These are phyloP conservation scores for Pionites leucogaster DNA, from an alignment of 2,113 vertebrate species.

Conservation along the genomic window DNA sequence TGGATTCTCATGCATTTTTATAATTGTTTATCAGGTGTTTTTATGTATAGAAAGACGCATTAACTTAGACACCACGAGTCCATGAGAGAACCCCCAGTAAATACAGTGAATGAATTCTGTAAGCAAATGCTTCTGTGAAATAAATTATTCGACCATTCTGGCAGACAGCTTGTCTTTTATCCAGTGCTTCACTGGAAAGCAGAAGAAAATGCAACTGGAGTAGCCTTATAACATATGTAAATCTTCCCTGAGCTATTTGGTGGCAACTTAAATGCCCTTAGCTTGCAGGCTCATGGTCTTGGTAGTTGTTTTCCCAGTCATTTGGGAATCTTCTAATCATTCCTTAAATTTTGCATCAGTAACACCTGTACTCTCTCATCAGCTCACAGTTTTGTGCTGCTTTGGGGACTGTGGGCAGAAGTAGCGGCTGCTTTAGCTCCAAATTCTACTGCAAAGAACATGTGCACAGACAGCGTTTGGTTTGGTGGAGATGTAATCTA, in stretches of 20 bases:
- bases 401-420: not conserved
- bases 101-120: not conserved
- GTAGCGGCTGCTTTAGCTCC: not conserved
- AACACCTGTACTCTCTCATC: slow-evolving; percentile 26
- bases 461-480: not conserved
- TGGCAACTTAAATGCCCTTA: slow-evolving; percentile 34
- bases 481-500: not conserved
- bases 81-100: not conserved
- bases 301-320: slow-evolving; percentile 11
- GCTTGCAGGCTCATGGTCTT: not conserved
- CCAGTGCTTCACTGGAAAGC: slow-evolving; percentile 6
- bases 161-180: slow-evolving; percentile 25
- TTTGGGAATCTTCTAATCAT: slow-evolving; percentile 36
- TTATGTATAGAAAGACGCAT: not conserved
- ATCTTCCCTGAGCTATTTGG: slow-evolving; percentile 10
- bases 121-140: not conserved
- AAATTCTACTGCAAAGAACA: not conserved
- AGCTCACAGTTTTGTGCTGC: not conserved
- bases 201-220: not conserved
- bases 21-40: not conserved
- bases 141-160: slow-evolving; percentile 10
- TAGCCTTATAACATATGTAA: slow-evolving; percentile 2
- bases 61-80: not conserved
- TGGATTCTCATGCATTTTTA: not conserved
- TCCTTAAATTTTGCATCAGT: slow-evolving; percentile 54